These are phyloP conservation scores for Clusia tigrina DNA, from an alignment of 2,888 invertebrate species.

Conservation along the genomic window DNA sequence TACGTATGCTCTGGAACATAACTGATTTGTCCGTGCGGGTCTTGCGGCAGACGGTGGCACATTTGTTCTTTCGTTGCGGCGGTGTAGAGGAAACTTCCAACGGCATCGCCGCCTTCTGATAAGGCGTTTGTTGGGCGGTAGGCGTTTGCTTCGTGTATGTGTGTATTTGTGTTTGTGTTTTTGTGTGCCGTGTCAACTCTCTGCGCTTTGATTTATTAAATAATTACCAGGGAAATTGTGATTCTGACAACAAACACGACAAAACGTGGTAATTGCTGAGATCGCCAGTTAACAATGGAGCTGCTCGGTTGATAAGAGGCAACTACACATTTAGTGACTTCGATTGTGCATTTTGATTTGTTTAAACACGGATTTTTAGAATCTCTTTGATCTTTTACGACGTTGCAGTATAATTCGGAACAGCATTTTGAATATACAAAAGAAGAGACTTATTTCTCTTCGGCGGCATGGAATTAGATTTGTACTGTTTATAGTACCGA, in stretches of 20 bases:
- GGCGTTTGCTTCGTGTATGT: too few species aligned
- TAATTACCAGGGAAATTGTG: too few species aligned
- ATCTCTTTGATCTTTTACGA: background rate
- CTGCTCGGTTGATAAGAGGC: background rate
- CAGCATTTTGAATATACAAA: too few species aligned
- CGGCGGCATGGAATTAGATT: too few species aligned
- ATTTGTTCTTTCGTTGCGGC: conserved; percentile 17
- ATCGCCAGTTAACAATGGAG: background rate
- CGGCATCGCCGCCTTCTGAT: conserved; percentile 25
- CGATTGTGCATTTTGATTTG: background rate
- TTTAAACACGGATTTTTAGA: background rate
- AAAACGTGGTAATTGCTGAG: background rate
- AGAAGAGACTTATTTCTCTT: too few species aligned
- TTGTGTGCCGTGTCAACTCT: conserved; percentile 30
- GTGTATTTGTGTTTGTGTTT: too few species aligned
- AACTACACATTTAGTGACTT: background rate
- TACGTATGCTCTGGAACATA: conserved; percentile 22
- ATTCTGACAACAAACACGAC: too few species aligned
- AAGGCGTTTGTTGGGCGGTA: conserved; percentile 21
- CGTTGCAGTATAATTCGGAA: too few species aligned
- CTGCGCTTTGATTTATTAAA: conserved; percentile 54
- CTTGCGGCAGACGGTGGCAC: conserved; percentile 16
- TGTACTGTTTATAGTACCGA: too few species aligned
- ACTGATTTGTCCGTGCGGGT: conserved; percentile 28
- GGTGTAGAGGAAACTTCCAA: too few species aligned